These are phyloP conservation scores for Stercorarius parasiticus DNA, from an alignment of 2,113 vertebrate species.

Conservation along the genomic window DNA sequence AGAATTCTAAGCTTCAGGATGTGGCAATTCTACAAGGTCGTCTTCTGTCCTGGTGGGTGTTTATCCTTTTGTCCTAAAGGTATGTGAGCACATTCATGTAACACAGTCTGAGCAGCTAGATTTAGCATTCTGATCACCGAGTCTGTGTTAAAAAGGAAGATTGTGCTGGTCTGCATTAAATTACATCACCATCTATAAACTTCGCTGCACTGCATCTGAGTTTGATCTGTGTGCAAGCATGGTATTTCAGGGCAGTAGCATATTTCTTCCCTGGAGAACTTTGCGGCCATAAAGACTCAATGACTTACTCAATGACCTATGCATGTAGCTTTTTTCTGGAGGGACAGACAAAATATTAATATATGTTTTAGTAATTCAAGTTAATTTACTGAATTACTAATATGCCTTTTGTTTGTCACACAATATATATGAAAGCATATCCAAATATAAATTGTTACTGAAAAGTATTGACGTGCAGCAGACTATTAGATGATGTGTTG, in stretches of 20 bases:
- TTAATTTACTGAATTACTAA: neutral
- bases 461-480: neutral
- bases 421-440: neutral
- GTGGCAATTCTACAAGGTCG: neutral
- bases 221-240: neutral
- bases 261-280: neutral
- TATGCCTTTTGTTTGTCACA: neutral
- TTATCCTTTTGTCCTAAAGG: neutral
- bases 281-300: neutral
- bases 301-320: neutral
- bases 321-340: neutral
- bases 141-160: neutral
- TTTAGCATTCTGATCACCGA: fast-evolving
- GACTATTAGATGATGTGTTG: neutral
- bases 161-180: neutral
- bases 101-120: neutral
- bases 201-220: neutral
- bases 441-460: neutral
- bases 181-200: neutral
- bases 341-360: neutral
- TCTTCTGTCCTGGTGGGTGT: neutral
- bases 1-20: neutral
- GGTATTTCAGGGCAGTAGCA: neutral
- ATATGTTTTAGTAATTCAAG: neutral
- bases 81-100: fast-evolving